phyloP scores from a whole-genome alignment of 2,113 vertebrate genomes.

The Nematolebias whitei region DNA sequence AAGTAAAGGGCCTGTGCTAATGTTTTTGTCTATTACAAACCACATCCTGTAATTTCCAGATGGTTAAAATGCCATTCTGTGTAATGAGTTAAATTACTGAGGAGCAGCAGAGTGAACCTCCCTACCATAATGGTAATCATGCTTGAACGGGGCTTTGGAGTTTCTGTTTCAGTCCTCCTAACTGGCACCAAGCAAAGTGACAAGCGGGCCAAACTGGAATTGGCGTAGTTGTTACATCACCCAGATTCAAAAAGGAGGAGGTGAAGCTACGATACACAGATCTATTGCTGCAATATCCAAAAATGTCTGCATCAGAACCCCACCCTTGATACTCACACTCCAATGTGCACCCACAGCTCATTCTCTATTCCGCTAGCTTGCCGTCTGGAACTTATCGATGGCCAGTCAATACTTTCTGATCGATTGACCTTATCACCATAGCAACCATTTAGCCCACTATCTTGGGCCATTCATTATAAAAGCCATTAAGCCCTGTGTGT shows the following conservation, averaged over 20 bases:
- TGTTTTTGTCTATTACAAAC: slow-evolving; percentile 16
- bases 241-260: slow-evolving; percentile 11
- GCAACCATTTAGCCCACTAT: slow-evolving; percentile 77
- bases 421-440: slow-evolving; percentile 72
- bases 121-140: slow-evolving; percentile 18
- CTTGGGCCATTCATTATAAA: slow-evolving; percentile 74
- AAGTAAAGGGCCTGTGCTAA: slow-evolving; percentile 6
- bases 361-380: slow-evolving; percentile 61
- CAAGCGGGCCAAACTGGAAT: background rate
- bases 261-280: slow-evolving; percentile 30
- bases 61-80: slow-evolving; percentile 25
- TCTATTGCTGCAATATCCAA: slow-evolving; percentile 22
- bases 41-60: slow-evolving; percentile 28
- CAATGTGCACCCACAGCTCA: slow-evolving; percentile 23
- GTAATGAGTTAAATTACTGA: slow-evolving; percentile 27
- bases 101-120: slow-evolving; percentile 14
- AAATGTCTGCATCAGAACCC: slow-evolving; percentile 28
- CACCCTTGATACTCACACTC: background rate
- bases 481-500: slow-evolving; percentile 63
- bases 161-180: slow-evolving; percentile 6
- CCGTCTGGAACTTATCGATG: slow-evolving; percentile 73
- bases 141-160: slow-evolving; percentile 8
- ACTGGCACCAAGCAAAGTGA: slow-evolving; percentile 9
- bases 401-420: slow-evolving; percentile 69
- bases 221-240: slow-evolving; percentile 11